Percentiles rank a stretch among this genome's conserved stretches.
Evolutionary conservation across 2,797 vertebrate genomes (phyloP).

Genomic region (Natrix natrix): DNA sequence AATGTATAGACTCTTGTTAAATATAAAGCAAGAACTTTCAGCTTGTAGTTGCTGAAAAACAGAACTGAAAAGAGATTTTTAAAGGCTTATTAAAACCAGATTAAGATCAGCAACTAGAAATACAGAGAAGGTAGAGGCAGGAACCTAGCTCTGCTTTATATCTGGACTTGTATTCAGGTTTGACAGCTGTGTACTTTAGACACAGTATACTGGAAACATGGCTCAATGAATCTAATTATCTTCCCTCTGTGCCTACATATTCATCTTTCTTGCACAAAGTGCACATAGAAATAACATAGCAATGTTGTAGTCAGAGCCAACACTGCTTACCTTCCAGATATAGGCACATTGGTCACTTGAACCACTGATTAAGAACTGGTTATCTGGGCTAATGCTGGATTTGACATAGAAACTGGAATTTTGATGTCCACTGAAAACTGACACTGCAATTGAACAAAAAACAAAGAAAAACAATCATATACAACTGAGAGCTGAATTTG

Average conservation of each 20-base stretch:
- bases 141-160: conserved; percentile 47
- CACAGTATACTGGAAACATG: conserved; percentile 23
- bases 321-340: conserved; percentile 89
- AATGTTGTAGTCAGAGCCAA: neutral
- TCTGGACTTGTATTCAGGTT: conserved; percentile 34
- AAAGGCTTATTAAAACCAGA: conserved; percentile 60
- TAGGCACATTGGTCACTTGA: conserved; percentile 88
- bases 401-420: conserved; percentile 96
- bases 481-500: neutral
- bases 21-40: conserved; percentile 29
- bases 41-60: conserved; percentile 46
- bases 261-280: neutral
- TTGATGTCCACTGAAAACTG: conserved; percentile 87
- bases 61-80: conserved; percentile 36
- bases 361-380: conserved; percentile 93
- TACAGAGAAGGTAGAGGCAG: conserved; percentile 42
- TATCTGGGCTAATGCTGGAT: conserved; percentile 89
- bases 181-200: conserved; percentile 35
- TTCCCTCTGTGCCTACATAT: neutral
- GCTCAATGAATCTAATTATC: fast-evolving
- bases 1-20: conserved; percentile 3
- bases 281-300: neutral
- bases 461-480: neutral
- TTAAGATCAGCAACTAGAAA: conserved; percentile 48
- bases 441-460: conserved; percentile 72